Conservation (phyloP, 2,888 invertebrate genomes). For the Uropetala carovei region DNA sequence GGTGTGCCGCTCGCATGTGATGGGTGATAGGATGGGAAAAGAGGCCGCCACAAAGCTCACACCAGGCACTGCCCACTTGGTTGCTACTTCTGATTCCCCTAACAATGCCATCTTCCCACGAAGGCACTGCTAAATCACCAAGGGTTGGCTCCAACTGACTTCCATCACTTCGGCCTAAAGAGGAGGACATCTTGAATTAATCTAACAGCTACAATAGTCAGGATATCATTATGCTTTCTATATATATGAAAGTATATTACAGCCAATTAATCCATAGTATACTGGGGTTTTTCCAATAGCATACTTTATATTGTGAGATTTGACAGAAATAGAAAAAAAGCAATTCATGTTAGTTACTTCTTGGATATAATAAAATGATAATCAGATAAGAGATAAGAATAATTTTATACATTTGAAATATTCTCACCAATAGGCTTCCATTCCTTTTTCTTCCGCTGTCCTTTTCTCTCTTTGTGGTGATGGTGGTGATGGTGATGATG, state of each 20-base stretch:
- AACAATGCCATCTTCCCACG: constrained; percentile 1
- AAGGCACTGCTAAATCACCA: not conserved
- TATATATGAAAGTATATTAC: too few relatives aligned
- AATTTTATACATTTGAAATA: constrained; percentile 66
- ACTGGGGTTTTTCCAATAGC: too few relatives aligned
- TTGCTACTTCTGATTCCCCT: constrained; percentile 44
- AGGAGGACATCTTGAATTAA: too few relatives aligned
- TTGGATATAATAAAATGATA: too few relatives aligned
- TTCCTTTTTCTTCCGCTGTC: constrained; percentile 80
- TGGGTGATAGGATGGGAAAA: constrained; percentile 90
- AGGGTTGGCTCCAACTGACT: not conserved
- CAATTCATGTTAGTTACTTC: too few relatives aligned
- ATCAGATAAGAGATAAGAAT: too few relatives aligned
- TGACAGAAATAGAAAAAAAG: too few relatives aligned
- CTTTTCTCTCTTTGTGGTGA: constrained; percentile 75
- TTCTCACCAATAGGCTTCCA: constrained; percentile 73
- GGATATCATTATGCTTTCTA: too few relatives aligned
- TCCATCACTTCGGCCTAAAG: constrained; percentile 25
- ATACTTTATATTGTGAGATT: too few relatives aligned
- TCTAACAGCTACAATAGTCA: too few relatives aligned
- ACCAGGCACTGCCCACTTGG: constrained; percentile 73
- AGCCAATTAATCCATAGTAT: too few relatives aligned
- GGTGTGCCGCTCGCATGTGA: constrained; percentile 93
- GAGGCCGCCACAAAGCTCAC: constrained; percentile 91
- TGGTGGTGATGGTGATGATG: constrained; percentile 54